Evolutionary conservation across 2,888 invertebrate species (phyloP).

Genomic region (Coremacera marginata): DNA sequence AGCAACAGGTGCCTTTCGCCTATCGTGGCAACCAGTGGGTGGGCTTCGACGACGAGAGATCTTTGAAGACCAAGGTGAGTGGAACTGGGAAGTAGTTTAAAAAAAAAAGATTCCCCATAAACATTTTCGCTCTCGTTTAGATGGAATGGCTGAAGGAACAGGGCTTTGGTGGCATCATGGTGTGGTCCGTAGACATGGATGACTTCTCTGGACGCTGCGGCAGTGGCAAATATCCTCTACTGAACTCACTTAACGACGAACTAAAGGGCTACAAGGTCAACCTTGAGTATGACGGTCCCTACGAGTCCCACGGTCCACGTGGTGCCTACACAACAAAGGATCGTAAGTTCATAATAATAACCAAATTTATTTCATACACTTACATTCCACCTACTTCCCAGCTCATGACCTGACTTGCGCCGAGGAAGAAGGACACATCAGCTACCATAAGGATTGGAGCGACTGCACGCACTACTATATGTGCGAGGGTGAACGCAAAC

Average conservation of each 20-base stretch:
- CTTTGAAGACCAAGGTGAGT: conserved; percentile 88
- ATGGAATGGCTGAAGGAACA: conserved; percentile 94
- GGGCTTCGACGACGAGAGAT: conserved; percentile 93
- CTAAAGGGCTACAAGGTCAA: conserved; percentile 84
- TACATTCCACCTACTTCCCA: conserved; percentile 64
- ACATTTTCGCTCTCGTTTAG: conserved; percentile 69
- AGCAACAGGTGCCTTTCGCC: conserved; percentile 95
- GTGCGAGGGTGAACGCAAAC: conserved; percentile 95
- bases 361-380: too few species aligned
- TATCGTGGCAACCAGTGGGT: conserved; percentile 94
- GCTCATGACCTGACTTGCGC: conserved; percentile 91
- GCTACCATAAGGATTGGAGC: conserved; percentile 89
- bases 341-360: conserved; percentile 76
- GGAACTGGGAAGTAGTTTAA: too few species aligned
- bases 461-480: conserved; percentile 96
- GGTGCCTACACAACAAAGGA: conserved; percentile 90
- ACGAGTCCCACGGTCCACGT: conserved; percentile 77
- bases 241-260: conserved; percentile 88
- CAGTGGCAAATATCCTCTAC: conserved; percentile 89
- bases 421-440: conserved; percentile 95
- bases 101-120: too few species aligned
- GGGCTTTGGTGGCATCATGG: conserved; percentile 96
- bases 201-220: conserved; percentile 94
- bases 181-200: conserved; percentile 96
- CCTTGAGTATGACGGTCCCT: conserved; percentile 88